Conservation (phyloP, 1,140 invertebrate genomes). For the Brachionus sp. region DNA sequence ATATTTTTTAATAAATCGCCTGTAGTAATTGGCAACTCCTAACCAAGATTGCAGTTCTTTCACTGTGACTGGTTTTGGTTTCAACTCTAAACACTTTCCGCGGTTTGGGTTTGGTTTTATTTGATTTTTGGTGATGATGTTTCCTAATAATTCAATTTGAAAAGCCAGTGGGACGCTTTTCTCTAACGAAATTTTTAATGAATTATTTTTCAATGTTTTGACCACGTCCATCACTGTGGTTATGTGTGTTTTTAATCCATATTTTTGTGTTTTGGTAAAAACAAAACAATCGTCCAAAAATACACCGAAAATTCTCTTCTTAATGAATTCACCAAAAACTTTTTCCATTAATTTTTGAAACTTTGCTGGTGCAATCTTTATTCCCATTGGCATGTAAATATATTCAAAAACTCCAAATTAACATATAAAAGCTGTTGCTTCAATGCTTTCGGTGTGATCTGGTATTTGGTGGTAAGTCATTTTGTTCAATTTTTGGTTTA, state of each 20-base stretch:
- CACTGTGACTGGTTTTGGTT: conserved; percentile 9
- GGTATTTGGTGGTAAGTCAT: not conserved
- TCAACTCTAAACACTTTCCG: not conserved
- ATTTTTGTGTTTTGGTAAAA: conserved; percentile 18
- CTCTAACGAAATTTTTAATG: not conserved
- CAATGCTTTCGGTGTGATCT: not conserved
- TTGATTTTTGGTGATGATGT: not conserved
- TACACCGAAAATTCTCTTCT: not conserved
- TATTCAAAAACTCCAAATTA: not conserved
- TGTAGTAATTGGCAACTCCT: conserved; percentile 51
- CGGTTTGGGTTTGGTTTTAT: conserved; percentile 1
- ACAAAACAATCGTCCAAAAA: conserved; percentile 2
- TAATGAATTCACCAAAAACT: conserved; percentile 8
- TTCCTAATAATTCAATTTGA: not conserved
- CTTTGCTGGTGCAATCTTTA: not conserved
- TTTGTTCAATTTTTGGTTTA: not conserved
- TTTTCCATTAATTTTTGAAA: not conserved
- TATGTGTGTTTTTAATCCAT: conserved; percentile 22
- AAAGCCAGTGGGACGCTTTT: not conserved
- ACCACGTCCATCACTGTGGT: not conserved
- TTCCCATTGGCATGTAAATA: not conserved
- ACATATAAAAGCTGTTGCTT: not conserved
- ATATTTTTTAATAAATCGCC: conserved; percentile 51
- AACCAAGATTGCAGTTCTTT: conserved; percentile 49
- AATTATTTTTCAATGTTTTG: not conserved